A percentile compares a stretch with the other conserved stretches of the same genome.
Conservation (phyloP, 2,888 invertebrate species). For the Neoitamus cyanurus region DNA sequence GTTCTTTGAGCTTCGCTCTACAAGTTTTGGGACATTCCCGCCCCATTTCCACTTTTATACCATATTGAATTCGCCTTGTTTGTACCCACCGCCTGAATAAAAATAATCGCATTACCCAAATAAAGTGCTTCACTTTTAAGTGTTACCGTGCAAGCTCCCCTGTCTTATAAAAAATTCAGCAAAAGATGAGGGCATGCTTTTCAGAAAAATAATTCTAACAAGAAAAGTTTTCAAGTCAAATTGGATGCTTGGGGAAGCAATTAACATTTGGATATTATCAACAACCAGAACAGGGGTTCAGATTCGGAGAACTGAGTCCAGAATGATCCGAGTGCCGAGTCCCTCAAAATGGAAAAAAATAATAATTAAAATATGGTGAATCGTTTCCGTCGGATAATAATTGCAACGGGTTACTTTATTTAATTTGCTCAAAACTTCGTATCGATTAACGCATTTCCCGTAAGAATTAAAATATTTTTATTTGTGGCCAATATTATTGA, state of each 20-base stretch:
- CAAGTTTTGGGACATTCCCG: neutral
- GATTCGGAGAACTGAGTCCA: neutral
- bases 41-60: too few species aligned
- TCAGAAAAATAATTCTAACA: neutral
- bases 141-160: neutral
- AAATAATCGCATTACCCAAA: neutral
- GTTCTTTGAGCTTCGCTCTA: neutral
- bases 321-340: neutral
- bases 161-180: neutral
- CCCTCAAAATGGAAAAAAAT: neutral
- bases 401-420: neutral
- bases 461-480: too few species aligned
- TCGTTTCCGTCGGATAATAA: neutral
- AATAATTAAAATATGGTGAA: neutral
- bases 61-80: neutral
- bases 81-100: neutral
- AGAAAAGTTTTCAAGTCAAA: constrained; percentile 1
- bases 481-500: too few species aligned
- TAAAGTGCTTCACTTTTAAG: constrained; percentile 1
- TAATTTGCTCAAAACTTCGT: too few species aligned
- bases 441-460: too few species aligned
- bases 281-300: neutral
- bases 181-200: neutral
- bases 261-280: constrained; percentile 1
- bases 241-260: neutral